Conservation (phyloP, 2,113 vertebrate species). For the Halcyon senegalensis region DNA sequence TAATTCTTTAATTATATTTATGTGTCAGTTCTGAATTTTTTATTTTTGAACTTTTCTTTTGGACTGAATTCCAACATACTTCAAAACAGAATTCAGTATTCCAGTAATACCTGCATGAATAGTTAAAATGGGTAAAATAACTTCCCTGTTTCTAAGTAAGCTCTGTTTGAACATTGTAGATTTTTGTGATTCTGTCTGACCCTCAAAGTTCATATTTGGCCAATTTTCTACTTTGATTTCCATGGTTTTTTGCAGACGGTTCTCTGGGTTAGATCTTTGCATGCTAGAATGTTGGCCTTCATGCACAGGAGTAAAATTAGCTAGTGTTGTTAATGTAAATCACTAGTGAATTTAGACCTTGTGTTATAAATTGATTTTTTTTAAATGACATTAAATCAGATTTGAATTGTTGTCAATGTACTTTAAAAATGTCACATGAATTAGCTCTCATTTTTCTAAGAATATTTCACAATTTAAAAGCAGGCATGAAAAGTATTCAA, state of each 20-base stretch:
- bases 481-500: not conserved
- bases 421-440: not conserved
- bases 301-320: not conserved
- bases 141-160: not conserved
- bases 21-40: not conserved
- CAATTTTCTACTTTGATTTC: not conserved
- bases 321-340: not conserved
- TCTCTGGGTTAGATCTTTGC: not conserved
- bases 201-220: not conserved
- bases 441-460: not conserved
- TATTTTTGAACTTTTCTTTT: not conserved
- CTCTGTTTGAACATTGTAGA: not conserved
- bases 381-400: not conserved
- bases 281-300: not conserved
- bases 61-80: not conserved
- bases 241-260: not conserved
- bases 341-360: not conserved
- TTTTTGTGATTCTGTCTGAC: slow-evolving; percentile 5
- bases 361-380: not conserved
- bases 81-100: not conserved
- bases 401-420: not conserved
- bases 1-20: not conserved
- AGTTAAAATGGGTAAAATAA: slow-evolving; percentile 4
- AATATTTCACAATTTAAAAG: not conserved
- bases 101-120: not conserved